Evolutionary conservation across 2,113 vertebrate genomes (phyloP).

Genomic region (Uria lomvia): DNA sequence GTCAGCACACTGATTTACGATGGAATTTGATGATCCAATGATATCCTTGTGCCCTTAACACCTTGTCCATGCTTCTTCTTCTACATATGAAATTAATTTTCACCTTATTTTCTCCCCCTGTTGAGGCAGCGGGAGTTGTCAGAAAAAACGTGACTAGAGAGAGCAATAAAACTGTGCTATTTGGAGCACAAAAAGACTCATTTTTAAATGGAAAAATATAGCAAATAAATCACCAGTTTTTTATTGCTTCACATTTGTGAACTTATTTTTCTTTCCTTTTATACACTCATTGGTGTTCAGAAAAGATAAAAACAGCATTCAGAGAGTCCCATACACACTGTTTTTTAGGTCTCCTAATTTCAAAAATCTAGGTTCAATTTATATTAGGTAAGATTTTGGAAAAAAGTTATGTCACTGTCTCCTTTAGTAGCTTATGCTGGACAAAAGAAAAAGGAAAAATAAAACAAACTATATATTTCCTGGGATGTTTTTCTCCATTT

Average conservation of each 20-base stretch:
- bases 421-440: not conserved
- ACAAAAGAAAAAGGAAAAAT: not conserved
- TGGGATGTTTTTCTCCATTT: not conserved
- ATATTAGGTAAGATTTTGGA: not conserved
- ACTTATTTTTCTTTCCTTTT: not conserved
- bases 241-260: not conserved
- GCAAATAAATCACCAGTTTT: not conserved
- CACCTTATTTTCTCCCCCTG: not conserved
- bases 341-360: not conserved
- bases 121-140: not conserved
- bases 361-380: not conserved
- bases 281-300: not conserved
- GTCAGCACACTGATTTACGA: not conserved
- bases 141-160: not conserved
- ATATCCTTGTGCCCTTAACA: not conserved
- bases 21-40: not conserved
- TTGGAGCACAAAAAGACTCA: not conserved
- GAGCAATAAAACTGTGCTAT: not conserved
- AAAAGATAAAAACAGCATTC: not conserved
- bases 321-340: not conserved
- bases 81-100: not conserved
- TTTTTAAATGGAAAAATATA: not conserved
- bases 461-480: not conserved
- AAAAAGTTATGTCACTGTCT: not conserved
- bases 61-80: not conserved